Conservation (phyloP, 2,113 vertebrate species). For the Xenopus tropicalis region DNA sequence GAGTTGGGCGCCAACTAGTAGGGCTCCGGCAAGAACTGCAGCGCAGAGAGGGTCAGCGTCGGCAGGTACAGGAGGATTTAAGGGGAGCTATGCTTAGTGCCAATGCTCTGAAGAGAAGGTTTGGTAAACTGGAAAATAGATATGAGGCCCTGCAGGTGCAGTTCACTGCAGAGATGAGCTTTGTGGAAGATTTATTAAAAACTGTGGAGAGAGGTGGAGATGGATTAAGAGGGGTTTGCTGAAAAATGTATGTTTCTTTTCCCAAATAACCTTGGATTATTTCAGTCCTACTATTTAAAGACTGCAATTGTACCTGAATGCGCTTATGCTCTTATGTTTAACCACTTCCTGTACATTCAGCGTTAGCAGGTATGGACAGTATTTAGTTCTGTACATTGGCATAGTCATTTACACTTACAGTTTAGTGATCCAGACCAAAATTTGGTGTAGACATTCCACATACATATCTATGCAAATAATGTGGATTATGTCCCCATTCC, state of each 20-base stretch:
- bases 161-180: slow-evolving; percentile 86
- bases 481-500: no score
- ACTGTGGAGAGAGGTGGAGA: slow-evolving; percentile 72
- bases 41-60: slow-evolving; percentile 74
- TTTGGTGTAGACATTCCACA: no score
- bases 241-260: not conserved
- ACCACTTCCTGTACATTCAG: no score
- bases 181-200: slow-evolving; percentile 89
- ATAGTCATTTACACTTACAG: no score
- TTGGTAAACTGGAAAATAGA: slow-evolving; percentile 86
- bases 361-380: no score
- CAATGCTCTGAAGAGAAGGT: slow-evolving; percentile 81
- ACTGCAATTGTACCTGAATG: no score
- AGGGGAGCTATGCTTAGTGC: slow-evolving; percentile 71
- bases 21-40: slow-evolving; percentile 86
- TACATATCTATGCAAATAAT: no score
- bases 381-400: no score
- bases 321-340: no score
- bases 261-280: no score
- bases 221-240: slow-evolving; percentile 9
- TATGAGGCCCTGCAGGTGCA: slow-evolving; percentile 86
- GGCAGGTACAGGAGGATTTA: slow-evolving; percentile 86
- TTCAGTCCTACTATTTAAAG: no score
- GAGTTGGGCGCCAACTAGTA: slow-evolving; percentile 79
- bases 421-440: no score